These are phyloP conservation scores for Loripinus fragilis DNA, from an alignment of 2,888 invertebrate species.

Conservation along the genomic window DNA sequence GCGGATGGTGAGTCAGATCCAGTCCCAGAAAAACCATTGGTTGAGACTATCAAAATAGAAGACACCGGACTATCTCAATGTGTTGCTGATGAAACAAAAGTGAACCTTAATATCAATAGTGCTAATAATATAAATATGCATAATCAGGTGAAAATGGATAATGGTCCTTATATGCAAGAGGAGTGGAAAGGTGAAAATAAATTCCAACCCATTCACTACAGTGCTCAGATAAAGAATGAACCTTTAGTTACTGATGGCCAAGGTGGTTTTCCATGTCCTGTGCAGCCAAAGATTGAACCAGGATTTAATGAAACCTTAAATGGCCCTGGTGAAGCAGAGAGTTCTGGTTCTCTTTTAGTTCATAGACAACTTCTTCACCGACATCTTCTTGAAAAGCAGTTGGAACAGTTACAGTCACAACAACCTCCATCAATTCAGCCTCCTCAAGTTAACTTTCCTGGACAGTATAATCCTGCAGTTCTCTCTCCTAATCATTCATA, in stretches of 20 bases:
- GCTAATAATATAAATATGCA: too few relatives aligned
- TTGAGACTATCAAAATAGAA: not conserved
- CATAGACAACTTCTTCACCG: constrained; percentile 1
- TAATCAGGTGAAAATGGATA: too few relatives aligned
- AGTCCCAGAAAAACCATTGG: not conserved
- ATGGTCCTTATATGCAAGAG: too few relatives aligned
- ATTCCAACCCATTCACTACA: not conserved
- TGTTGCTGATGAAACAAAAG: not conserved
- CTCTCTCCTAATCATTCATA: not conserved
- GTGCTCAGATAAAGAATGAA: not conserved
- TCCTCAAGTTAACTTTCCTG: not conserved
- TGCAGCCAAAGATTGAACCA: not conserved
- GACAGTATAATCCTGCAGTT: not conserved
- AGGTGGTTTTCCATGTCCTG: not conserved
- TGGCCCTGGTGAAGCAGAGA: not conserved
- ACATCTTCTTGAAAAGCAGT: not conserved
- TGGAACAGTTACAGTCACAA: not conserved
- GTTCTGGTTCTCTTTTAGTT: not conserved
- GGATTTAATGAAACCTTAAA: not conserved
- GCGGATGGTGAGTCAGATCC: not conserved
- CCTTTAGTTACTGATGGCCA: not conserved
- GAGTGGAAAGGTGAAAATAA: not conserved
- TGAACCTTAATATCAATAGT: not conserved
- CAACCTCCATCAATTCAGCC: not conserved
- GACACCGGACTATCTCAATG: not conserved